phyloP scores from a whole-genome alignment of 1,140 invertebrate species.

The Drosophila sechellia region DNA sequence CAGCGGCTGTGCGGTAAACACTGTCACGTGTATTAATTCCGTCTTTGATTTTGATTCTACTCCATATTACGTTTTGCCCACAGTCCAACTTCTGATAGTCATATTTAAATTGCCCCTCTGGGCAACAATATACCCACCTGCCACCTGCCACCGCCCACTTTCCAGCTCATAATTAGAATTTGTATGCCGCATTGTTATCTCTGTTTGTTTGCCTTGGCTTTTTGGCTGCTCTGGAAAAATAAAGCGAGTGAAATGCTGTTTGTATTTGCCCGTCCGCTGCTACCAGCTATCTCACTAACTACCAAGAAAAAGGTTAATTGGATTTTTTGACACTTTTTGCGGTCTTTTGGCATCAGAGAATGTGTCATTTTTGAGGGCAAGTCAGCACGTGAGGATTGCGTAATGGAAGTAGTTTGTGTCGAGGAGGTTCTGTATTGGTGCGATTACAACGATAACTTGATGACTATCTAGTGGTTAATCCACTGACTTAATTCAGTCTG shows the following conservation, averaged over 20 bases:
- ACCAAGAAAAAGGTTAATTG: conserved; percentile 72
- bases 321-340: conserved; percentile 33
- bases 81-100: conserved; percentile 15
- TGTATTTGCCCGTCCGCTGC: conserved; percentile 47
- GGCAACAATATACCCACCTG: neutral
- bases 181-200: conserved; percentile 76
- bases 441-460: no score
- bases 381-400: conserved; percentile 38
- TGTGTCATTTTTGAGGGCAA: conserved; percentile 20
- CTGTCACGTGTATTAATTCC: conserved; percentile 35
- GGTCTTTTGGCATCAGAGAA: conserved; percentile 15
- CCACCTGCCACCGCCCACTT: conserved; percentile 1
- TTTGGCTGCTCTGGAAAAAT: conserved; percentile 31
- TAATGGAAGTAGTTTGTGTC: conserved; percentile 6
- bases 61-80: neutral
- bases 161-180: conserved; percentile 64
- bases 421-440: no score
- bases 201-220: conserved; percentile 54
- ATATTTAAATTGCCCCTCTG: conserved; percentile 15
- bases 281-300: conserved; percentile 39
- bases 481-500: conserved; percentile 58
- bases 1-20: conserved; percentile 28
- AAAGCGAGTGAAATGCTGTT: conserved; percentile 41
- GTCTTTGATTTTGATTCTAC: conserved; percentile 32
- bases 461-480: neutral